Conservation (phyloP, 2,888 invertebrate species). For the Erebia palarica region DNA sequence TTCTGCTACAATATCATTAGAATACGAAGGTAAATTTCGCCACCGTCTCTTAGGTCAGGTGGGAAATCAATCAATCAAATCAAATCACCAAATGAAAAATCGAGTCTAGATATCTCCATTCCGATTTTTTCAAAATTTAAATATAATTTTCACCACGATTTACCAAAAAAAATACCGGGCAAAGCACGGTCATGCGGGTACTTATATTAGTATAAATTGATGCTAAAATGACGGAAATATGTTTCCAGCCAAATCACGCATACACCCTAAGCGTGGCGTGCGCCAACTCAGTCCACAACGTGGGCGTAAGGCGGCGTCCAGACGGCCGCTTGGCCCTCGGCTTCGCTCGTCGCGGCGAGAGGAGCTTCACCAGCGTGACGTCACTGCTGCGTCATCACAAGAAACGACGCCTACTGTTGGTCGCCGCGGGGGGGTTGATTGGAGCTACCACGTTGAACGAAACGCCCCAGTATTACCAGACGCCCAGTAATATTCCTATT, state of each 20-base stretch:
- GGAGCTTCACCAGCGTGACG: constrained; percentile 76
- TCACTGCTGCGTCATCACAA: constrained; percentile 80
- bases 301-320: constrained; percentile 77
- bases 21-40: no score
- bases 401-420: constrained; percentile 78
- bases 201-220: no score
- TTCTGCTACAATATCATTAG: no score
- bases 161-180: no score
- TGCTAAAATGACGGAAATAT: not conserved
- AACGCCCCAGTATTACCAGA: constrained; percentile 70
- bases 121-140: no score
- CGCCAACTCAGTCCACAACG: constrained; percentile 78
- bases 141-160: no score
- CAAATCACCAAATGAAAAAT: no score
- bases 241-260: constrained; percentile 66
- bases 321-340: constrained; percentile 82
- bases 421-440: constrained; percentile 73
- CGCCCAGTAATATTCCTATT: constrained; percentile 51
- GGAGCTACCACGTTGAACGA: constrained; percentile 78
- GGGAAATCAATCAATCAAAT: no score
- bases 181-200: no score
- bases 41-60: no score
- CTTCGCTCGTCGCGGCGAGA: constrained; percentile 76
- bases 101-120: no score
- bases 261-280: constrained; percentile 82